Conservation (phyloP, 2,797 vertebrate genomes). For the Salmo trutta region DNA sequence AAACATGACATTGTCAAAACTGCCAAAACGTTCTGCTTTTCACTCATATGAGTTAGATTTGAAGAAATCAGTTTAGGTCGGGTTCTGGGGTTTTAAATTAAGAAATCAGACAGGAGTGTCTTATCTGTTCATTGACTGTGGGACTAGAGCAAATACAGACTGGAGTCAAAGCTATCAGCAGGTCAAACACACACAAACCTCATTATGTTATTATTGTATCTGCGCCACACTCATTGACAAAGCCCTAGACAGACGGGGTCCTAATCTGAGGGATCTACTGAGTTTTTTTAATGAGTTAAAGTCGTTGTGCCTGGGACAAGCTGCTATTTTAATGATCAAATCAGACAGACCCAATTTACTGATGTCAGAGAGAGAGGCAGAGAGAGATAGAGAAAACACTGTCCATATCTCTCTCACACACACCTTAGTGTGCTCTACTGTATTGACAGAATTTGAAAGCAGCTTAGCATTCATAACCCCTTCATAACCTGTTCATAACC, state of each 20-base stretch:
- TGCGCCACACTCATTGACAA: constrained; percentile 33
- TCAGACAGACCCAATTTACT: constrained; percentile 41
- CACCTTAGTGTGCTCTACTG: not conserved
- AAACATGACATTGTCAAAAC: not conserved
- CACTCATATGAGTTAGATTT: not conserved
- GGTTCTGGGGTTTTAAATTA: not conserved
- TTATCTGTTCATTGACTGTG: constrained; percentile 10
- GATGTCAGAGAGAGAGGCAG: not conserved
- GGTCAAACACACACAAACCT: constrained; percentile 44
- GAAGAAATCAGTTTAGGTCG: not conserved
- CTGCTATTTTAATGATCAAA: constrained; percentile 46
- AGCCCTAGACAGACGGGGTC: constrained; percentile 34
- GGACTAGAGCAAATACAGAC: constrained; percentile 18
- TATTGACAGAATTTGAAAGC: not conserved
- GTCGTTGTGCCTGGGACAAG: constrained; percentile 32
- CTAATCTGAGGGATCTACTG: constrained; percentile 52
- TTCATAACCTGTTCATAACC: too few relatives aligned
- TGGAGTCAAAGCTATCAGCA: constrained; percentile 20
- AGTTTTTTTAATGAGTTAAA: constrained; percentile 40
- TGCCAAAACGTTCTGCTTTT: not conserved
- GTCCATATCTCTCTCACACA: not conserved
- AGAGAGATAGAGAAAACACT: too few relatives aligned
- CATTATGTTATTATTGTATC: constrained; percentile 52
- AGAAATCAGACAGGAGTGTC: not conserved
- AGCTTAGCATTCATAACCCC: not conserved